Evolutionary conservation across 2,113 vertebrate species (phyloP), one percentile per base, ranked within the genome.

Genomic region (Corythaixoides concolor): DNA sequence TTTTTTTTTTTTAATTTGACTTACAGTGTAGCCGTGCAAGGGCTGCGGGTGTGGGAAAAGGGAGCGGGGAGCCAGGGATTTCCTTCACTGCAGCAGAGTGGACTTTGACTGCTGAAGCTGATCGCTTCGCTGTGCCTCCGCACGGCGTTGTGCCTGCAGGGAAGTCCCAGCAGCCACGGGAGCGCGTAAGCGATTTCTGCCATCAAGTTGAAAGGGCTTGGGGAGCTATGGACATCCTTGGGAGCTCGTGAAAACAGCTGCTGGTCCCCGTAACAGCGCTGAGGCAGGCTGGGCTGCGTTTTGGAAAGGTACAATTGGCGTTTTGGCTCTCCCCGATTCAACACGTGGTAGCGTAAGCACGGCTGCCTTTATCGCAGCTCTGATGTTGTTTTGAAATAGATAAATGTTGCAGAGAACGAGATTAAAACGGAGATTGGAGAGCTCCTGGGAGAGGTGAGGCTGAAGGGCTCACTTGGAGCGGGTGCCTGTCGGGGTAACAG

Each of bases 91-190:
- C 15, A 16, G 5, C 59, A 18, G 39, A 15, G 62, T 89, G 67
- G 70, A 79, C 92, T 95, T 94, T 85, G 92, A 5, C 82, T 93
- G 70, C 59, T 4, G 1, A 49, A 75, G 74, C 55, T 59, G 90
- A 9, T 78, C 13, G 0, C 30, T 68, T 39, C 39, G 85, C 78
- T 85, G 62, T 64, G 90, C 74, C 77, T 56, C 47, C 2, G 2
- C 5, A 0, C 5, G 3, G 3, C 3, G 4, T 6, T 47, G 72
- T n/a, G 15, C 64, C 55, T 2, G 0, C 0, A 1, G 33, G 35
- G 59, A 68, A 43, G 66, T 78, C 88, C 69, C 28, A 17, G 63
- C 18, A 28, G 62, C 62, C 62, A 16, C 0, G 0, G 16, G 58
- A 73, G 30, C 0, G 0, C 6, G 21, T 8, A 3, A 41, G 24